phyloP scores from a whole-genome alignment of 2,113 vertebrate species.

The Dicrurus megarhynchus region DNA sequence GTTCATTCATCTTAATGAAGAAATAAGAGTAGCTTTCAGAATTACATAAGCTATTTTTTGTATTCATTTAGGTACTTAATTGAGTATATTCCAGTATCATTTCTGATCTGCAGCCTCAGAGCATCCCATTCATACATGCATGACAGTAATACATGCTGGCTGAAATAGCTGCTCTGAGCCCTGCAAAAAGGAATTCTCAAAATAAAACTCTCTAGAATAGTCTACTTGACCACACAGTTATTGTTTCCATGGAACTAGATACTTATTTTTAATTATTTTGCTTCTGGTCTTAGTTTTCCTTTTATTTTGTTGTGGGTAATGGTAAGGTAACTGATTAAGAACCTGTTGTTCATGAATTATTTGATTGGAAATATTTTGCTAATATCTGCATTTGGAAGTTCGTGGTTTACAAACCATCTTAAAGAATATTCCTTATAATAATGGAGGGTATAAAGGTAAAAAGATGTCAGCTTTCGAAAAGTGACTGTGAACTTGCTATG shows the following conservation, averaged over 20 bases:
- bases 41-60: constrained; percentile 28
- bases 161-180: constrained; percentile 28
- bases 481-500: background rate
- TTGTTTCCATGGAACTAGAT: constrained; percentile 15
- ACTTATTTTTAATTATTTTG: background rate
- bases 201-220: constrained; percentile 53
- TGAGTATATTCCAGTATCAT: background rate
- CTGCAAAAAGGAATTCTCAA: constrained; percentile 49
- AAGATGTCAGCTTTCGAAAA: background rate
- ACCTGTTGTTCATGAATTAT: constrained; percentile 50
- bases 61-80: constrained; percentile 19
- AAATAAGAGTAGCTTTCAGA: constrained; percentile 45
- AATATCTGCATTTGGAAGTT: background rate
- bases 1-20: background rate
- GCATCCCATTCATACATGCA: background rate
- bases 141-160: background rate
- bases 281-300: background rate
- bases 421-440: background rate
- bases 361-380: constrained; percentile 24
- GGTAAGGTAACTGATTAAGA: background rate
- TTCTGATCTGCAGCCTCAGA: constrained; percentile 8
- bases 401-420: background rate
- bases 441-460: background rate
- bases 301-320: constrained; percentile 10
- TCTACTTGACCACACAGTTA: constrained; percentile 29